Conservation (phyloP, 2,888 invertebrate genomes). For the Epirrhoe alternata region DNA sequence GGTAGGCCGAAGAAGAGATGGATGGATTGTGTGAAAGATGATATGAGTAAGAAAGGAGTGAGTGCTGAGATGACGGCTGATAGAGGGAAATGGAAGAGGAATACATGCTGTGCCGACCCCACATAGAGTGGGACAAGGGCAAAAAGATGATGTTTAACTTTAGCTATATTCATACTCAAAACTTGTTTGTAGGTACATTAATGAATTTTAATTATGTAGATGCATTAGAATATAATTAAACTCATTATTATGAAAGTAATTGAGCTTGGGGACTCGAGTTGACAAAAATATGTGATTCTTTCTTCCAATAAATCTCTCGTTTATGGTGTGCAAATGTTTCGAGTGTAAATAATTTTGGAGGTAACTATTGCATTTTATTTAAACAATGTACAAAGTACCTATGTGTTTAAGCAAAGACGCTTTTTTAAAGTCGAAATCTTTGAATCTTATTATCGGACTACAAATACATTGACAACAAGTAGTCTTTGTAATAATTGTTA, state of each 20-base stretch:
- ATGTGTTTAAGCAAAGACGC: constrained; percentile 1
- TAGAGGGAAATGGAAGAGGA: no score
- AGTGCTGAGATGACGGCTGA: no score
- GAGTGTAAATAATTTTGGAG: not conserved
- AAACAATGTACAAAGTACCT: constrained; percentile 18
- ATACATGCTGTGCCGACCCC: no score
- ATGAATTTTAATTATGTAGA: no score
- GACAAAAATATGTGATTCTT: constrained; percentile 11
- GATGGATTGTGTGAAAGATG: no score
- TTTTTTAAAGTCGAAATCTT: constrained; percentile 3
- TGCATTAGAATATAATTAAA: no score
- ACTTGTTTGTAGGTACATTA: no score
- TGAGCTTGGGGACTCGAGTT: not conserved
- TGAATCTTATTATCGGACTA: not conserved
- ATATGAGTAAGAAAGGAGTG: no score
- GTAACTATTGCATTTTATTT: constrained; percentile 14
- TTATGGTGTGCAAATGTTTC: not conserved
- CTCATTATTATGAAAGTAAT: not conserved
- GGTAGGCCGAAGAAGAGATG: no score
- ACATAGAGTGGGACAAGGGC: no score
- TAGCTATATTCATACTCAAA: not conserved
- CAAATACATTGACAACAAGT: not conserved
- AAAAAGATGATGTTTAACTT: no score
- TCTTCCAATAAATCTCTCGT: constrained; percentile 10
- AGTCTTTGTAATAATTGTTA: not conserved